These are phyloP conservation scores for Ooceraea biroi DNA, from an alignment of 1,140 invertebrate genomes.

Conservation along the genomic window DNA sequence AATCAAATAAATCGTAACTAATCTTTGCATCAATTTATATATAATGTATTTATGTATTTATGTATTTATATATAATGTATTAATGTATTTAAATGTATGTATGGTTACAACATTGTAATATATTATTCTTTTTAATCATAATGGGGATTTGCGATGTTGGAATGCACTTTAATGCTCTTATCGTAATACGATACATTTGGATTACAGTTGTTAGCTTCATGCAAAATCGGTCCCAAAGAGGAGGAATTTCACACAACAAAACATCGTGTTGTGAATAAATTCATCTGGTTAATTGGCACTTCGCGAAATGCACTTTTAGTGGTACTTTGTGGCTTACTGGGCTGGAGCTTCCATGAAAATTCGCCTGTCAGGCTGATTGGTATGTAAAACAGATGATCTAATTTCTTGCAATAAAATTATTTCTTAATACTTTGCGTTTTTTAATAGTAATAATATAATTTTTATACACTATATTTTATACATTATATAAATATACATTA, in stretches of 20 bases:
- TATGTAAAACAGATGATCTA: slow-evolving; percentile 72
- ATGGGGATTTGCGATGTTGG: too few species aligned
- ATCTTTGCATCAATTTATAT: too few species aligned
- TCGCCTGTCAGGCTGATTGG: slow-evolving; percentile 89
- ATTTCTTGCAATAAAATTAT: neutral
- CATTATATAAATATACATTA: too few species aligned
- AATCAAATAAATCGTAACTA: too few species aligned
- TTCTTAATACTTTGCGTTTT: too few species aligned
- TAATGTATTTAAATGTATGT: too few species aligned
- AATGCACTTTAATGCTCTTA: slow-evolving; percentile 7
- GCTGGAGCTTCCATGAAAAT: slow-evolving; percentile 85
- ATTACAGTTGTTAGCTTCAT: slow-evolving; percentile 88
- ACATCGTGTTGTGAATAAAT: slow-evolving; percentile 84
- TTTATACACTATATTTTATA: too few species aligned
- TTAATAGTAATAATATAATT: too few species aligned
- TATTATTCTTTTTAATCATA: too few species aligned
- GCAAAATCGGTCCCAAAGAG: slow-evolving; percentile 87
- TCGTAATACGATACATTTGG: slow-evolving; percentile 22
- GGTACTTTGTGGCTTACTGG: slow-evolving; percentile 88
- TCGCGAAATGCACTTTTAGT: slow-evolving; percentile 93
- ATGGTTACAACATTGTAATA: too few species aligned
- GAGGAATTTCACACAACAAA: slow-evolving; percentile 84
- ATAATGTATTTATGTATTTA: too few species aligned
- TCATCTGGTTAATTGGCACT: slow-evolving; percentile 88
- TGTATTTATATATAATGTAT: too few species aligned